Evolutionary conservation across 1,140 invertebrate species (phyloP).

Genomic region (Whitmania pigra): DNA sequence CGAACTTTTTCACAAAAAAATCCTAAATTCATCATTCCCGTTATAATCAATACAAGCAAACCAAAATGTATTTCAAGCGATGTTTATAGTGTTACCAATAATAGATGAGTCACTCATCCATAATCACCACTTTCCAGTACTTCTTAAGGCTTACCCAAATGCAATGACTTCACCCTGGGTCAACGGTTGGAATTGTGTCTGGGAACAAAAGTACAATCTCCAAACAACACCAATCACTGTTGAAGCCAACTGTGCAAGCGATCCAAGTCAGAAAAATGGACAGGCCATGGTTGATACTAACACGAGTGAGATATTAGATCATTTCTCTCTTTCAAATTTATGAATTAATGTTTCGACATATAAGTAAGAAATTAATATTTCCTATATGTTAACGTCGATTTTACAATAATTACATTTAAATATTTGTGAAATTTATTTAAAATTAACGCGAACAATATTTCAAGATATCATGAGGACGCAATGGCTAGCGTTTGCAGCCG

Average conservation of each 20-base stretch:
- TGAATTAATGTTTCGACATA: too few species aligned
- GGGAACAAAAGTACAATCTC: slow-evolving; percentile 10
- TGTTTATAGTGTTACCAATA: background rate
- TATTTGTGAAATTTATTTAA: background rate
- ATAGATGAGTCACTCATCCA: background rate
- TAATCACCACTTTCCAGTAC: too few species aligned
- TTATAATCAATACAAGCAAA: too few species aligned
- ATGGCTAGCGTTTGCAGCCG: background rate
- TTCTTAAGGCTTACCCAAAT: background rate
- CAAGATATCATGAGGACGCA: background rate
- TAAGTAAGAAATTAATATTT: too few species aligned
- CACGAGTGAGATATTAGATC: background rate
- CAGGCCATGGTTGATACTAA: background rate
- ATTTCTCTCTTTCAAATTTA: background rate
- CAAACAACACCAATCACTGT: background rate
- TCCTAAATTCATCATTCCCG: too few species aligned
- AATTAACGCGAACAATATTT: background rate
- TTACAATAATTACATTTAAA: background rate
- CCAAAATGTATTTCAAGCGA: too few species aligned
- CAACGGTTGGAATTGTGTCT: background rate
- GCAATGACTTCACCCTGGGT: background rate
- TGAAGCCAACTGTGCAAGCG: background rate
- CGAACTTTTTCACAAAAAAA: too few species aligned
- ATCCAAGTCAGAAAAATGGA: background rate
- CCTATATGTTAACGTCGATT: background rate